These are phyloP conservation scores for Tupiocoris notatus DNA, from an alignment of 2,888 invertebrate species.

Conservation along the genomic window DNA sequence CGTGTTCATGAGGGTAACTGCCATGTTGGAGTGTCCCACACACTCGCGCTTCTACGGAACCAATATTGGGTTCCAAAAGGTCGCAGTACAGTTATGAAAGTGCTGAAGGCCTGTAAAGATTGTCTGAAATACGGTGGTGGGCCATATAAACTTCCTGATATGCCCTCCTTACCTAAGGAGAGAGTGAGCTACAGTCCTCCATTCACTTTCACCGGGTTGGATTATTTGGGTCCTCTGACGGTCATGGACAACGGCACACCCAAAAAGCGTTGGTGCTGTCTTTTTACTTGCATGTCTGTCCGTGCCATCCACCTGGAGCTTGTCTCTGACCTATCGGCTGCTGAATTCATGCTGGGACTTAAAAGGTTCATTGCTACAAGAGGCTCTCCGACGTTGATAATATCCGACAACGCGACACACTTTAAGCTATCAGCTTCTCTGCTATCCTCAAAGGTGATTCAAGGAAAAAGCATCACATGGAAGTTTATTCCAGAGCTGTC, in stretches of 20 bases:
- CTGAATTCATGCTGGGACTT: slow-evolving; percentile 4
- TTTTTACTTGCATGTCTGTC: slow-evolving; percentile 7
- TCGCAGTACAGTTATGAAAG: background rate
- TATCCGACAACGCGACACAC: slow-evolving; percentile 18
- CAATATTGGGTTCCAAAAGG: slow-evolving; percentile 9
- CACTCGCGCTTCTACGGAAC: slow-evolving; percentile 1
- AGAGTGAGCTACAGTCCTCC: slow-evolving; percentile 1
- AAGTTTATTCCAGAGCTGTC: slow-evolving; percentile 24
- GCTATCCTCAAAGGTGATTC: background rate
- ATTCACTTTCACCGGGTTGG: slow-evolving; percentile 36
- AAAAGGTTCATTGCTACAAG: slow-evolving; percentile 4
- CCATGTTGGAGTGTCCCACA: slow-evolving; percentile 12
- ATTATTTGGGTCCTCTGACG: slow-evolving; percentile 31
- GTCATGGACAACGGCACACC: background rate
- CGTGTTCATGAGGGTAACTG: background rate
- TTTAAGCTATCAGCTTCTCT: background rate
- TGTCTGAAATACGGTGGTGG: slow-evolving; percentile 20
- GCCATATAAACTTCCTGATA: slow-evolving; percentile 11
- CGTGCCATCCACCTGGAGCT: slow-evolving; percentile 17
- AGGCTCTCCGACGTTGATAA: background rate
- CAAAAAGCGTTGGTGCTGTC: slow-evolving; percentile 50
- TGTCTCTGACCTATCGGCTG: background rate
- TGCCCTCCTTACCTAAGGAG: slow-evolving; percentile 31
- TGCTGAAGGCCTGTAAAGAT: background rate
- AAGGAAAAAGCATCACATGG: slow-evolving; percentile 2